A percentile compares a stretch with the other conserved stretches of the same genome.
phyloP scores from a whole-genome alignment of 2,113 vertebrate species.

The Parus major region DNA sequence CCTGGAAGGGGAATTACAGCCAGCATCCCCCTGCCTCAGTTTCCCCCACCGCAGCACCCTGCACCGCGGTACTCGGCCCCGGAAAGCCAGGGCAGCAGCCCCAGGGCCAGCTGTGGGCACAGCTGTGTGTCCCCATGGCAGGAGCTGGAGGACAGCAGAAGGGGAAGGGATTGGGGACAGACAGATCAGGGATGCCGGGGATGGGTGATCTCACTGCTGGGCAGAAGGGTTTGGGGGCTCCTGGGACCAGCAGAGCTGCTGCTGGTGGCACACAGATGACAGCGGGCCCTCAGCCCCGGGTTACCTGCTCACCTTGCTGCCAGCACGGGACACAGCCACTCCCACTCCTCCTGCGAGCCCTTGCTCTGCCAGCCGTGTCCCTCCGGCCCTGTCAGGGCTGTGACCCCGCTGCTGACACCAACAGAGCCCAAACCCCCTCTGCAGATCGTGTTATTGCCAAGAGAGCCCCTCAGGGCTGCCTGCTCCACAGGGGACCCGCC shows the following conservation, averaged over 20 bases:
- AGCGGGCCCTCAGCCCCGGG: background rate
- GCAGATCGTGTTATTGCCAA: background rate
- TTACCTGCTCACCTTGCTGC: background rate
- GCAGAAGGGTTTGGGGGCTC: background rate
- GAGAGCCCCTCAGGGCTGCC: background rate
- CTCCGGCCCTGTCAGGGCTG: background rate
- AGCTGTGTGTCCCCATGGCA: background rate
- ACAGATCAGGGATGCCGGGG: background rate
- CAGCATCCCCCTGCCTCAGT: background rate
- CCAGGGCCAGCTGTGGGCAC: background rate
- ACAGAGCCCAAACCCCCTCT: background rate
- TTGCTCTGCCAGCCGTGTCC: background rate
- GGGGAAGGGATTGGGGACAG: background rate
- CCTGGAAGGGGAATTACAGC: too few species aligned
- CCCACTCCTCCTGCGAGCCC: fast-evolving
- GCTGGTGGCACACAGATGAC: background rate
- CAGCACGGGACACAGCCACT: background rate
- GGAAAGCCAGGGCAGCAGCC: too few species aligned
- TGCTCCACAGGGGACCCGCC: fast-evolving
- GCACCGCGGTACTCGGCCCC: fast-evolving
- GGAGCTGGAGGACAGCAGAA: background rate
- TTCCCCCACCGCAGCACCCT: background rate
- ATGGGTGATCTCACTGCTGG: background rate
- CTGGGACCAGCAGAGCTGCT: background rate
- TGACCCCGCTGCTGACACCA: background rate